Conservation (phyloP, 2,888 invertebrate genomes). For the Ischnura elegans region DNA sequence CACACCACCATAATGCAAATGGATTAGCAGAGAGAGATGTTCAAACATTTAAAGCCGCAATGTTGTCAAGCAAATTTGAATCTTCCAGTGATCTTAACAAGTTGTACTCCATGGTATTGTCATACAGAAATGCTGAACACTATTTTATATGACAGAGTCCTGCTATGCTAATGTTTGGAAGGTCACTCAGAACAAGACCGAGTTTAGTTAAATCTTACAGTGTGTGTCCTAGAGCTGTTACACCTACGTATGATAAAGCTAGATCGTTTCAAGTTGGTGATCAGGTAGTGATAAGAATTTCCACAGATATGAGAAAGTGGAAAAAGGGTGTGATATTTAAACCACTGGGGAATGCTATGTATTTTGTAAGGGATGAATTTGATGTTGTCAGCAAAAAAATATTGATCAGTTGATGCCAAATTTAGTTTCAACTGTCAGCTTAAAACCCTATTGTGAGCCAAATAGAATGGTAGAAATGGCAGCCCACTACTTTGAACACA, state of each 20-base stretch:
- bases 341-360: too few species aligned
- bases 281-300: too few species aligned
- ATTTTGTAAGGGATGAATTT: too few species aligned
- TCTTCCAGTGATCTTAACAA: background rate
- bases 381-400: background rate
- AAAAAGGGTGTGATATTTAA: too few species aligned
- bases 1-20: background rate
- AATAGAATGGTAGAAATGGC: background rate
- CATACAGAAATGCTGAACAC: background rate
- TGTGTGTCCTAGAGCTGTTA: background rate
- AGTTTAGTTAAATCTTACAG: background rate
- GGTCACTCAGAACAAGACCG: background rate
- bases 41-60: background rate
- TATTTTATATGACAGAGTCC: background rate
- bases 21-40: background rate
- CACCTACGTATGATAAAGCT: too few species aligned
- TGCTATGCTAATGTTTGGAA: slow-evolving; percentile 1
- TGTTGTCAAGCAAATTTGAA: background rate
- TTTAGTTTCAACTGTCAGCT: background rate
- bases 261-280: too few species aligned
- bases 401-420: background rate
- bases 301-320: too few species aligned
- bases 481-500: too few species aligned
- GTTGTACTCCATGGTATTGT: background rate
- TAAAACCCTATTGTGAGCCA: background rate